Percentiles rank a stretch among this genome's conserved stretches.
Conservation (phyloP, 2,113 vertebrate genomes). For the Sebastes fasciatus region DNA sequence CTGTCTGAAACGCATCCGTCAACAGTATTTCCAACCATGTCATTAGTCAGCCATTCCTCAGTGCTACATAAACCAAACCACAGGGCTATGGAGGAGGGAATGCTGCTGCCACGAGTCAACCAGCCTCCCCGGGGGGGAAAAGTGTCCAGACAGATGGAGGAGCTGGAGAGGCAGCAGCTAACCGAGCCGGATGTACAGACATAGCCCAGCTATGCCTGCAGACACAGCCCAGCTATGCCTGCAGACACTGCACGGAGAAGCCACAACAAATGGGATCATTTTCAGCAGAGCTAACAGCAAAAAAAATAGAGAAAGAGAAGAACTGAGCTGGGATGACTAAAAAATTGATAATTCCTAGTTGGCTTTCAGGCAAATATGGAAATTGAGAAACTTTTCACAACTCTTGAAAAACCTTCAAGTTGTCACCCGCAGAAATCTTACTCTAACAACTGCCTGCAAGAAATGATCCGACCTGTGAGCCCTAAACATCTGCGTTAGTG, state of each 20-base stretch:
- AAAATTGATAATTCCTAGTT: not conserved
- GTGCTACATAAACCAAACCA: not conserved
- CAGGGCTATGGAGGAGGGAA: conserved; percentile 11
- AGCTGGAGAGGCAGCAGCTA: conserved; percentile 12
- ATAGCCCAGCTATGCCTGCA: not conserved
- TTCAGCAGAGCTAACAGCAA: too few species aligned
- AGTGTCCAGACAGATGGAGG: not conserved
- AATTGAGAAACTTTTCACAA: not conserved
- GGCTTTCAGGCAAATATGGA: not conserved
- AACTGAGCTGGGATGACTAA: not conserved
- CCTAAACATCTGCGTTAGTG: too few species aligned
- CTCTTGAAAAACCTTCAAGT: not conserved
- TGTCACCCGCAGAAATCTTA: too few species aligned
- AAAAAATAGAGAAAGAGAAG: not conserved
- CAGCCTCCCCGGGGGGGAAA: not conserved
- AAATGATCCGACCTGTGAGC: not conserved
- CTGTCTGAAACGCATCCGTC: not conserved
- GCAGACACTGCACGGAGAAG: not conserved
- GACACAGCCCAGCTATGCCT: not conserved
- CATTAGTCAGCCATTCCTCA: not conserved
- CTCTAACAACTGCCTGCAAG: not conserved
- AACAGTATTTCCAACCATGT: not conserved
- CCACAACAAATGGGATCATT: not conserved
- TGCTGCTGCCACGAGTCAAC: not conserved
- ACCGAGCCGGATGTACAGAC: not conserved